Conservation (phyloP, 2,113 vertebrate genomes). For the Istiophorus platypterus region DNA sequence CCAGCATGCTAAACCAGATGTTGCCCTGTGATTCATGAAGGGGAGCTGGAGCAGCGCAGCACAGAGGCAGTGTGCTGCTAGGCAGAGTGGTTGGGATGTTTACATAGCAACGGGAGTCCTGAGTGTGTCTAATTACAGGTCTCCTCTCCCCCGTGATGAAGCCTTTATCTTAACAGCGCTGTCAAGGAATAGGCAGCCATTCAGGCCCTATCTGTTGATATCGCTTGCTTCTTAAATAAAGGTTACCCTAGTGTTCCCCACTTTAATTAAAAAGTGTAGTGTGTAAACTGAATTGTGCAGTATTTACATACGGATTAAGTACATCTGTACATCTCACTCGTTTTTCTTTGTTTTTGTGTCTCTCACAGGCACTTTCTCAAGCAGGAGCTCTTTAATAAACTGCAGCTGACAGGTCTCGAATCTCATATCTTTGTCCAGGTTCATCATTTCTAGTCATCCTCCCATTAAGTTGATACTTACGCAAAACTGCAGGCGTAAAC, state of each 20-base stretch:
- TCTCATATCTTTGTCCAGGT: conserved; percentile 18
- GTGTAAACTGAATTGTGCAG: conserved; percentile 8
- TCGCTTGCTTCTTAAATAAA: conserved; percentile 27
- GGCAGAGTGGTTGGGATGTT: conserved; percentile 78
- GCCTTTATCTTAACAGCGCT: conserved; percentile 67
- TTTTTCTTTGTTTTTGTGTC: not conserved
- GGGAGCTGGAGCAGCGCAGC: conserved; percentile 46
- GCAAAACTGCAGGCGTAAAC: conserved; percentile 57
- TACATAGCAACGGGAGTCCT: conserved; percentile 82
- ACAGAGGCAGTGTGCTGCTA: conserved; percentile 62
- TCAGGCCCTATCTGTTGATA: conserved; percentile 31
- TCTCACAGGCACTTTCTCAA: not conserved
- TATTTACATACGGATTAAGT: conserved; percentile 9
- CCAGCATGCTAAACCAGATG: conserved; percentile 80
- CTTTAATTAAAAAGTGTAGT: conserved; percentile 54
- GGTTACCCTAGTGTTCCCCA: conserved; percentile 13
- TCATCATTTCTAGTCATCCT: conserved; percentile 34
- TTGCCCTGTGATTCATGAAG: conserved; percentile 77
- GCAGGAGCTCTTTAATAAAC: not conserved
- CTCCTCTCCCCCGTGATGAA: conserved; percentile 63
- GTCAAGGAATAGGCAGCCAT: conserved; percentile 48
- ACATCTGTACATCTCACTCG: not conserved
- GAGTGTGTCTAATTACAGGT: conserved; percentile 79
- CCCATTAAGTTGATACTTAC: conserved; percentile 42
- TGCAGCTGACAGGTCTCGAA: conserved; percentile 2